Evolutionary conservation across 2,113 vertebrate genomes (phyloP).

Genomic region (Varanus salvator): DNA sequence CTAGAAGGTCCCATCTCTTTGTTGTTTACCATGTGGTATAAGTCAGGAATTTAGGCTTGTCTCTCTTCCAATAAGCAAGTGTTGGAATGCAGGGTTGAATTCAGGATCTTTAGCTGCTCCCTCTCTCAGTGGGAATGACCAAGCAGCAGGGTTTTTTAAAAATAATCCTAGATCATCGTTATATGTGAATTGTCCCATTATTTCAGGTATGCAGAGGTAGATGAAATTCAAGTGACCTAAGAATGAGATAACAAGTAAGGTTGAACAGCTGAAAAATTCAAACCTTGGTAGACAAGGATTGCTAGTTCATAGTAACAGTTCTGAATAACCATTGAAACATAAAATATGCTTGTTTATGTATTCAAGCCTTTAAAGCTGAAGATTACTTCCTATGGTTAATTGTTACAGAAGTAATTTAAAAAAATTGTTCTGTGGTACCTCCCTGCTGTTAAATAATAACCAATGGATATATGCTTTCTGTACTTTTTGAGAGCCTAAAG

Average conservation of each 20-base stretch:
- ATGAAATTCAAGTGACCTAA: not conserved
- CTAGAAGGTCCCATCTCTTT: too few relatives aligned
- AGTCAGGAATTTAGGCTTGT: too few relatives aligned
- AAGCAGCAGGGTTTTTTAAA: too few relatives aligned
- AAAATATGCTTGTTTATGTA: not conserved
- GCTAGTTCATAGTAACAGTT: not conserved
- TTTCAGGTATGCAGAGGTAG: not conserved
- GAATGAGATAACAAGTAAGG: not conserved
- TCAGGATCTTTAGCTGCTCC: too few relatives aligned
- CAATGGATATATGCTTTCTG: not conserved
- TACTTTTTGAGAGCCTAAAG: not conserved
- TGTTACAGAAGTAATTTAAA: not conserved
- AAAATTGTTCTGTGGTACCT: not conserved
- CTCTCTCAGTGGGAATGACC: too few relatives aligned
- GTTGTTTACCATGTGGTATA: too few relatives aligned
- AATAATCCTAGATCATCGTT: too few relatives aligned
- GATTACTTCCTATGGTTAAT: not conserved
- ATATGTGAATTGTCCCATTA: not conserved
- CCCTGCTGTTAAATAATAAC: not conserved
- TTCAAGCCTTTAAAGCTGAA: not conserved
- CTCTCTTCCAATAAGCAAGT: too few relatives aligned
- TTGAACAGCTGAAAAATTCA: not conserved
- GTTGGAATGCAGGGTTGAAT: too few relatives aligned
- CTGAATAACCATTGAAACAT: not conserved
- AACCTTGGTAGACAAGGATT: not conserved